phyloP scores from a whole-genome alignment of 1,140 invertebrate species.

The Meloidogyne floridensis region DNA sequence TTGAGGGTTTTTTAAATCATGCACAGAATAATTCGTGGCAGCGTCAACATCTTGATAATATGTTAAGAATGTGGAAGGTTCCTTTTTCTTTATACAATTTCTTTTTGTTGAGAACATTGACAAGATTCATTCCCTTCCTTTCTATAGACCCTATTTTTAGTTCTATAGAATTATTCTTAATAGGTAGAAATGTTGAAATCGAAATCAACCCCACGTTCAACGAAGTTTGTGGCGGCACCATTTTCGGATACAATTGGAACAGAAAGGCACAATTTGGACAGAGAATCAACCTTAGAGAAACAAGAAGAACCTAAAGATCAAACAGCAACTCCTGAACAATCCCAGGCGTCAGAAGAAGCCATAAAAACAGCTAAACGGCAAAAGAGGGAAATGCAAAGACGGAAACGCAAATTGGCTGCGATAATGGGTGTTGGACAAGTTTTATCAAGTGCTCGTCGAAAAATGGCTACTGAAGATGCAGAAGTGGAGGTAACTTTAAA shows the following conservation, averaged over 20 bases:
- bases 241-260: background rate
- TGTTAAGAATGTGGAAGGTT: slow-evolving; percentile 30
- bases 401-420: background rate
- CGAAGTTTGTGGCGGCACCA: slow-evolving; percentile 22
- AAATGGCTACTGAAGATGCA: slow-evolving; percentile 16
- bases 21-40: slow-evolving; percentile 27
- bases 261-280: background rate
- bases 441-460: slow-evolving; percentile 8
- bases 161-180: background rate
- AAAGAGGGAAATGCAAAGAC: background rate
- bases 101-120: too few relatives aligned
- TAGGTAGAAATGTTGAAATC: slow-evolving; percentile 18
- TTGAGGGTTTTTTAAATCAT: slow-evolving; percentile 1
- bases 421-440: slow-evolving; percentile 28
- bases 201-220: slow-evolving; percentile 18
- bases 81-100: background rate
- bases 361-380: background rate
- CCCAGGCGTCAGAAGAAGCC: background rate
- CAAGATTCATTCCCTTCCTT: too few relatives aligned
- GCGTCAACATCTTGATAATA: slow-evolving; percentile 8
- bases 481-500: slow-evolving; percentile 16
- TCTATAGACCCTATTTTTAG: too few relatives aligned
- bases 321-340: too few relatives aligned
- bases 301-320: background rate
- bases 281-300: background rate